Evolutionary conservation across 2,888 invertebrate species (phyloP), one percentile per base, ranked within the genome.

Genomic region (Drosophila peninsularis): DNA sequence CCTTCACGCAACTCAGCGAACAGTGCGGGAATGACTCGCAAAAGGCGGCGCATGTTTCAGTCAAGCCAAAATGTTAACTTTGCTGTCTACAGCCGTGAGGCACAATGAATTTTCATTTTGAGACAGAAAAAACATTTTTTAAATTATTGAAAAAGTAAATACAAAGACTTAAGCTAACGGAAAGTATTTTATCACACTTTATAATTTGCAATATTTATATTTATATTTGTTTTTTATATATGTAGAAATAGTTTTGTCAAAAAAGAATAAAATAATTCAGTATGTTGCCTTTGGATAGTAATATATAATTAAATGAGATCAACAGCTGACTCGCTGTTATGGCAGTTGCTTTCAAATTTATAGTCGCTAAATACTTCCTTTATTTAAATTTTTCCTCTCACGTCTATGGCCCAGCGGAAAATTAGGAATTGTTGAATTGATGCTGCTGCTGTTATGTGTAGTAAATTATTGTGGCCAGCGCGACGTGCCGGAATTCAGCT

Each of bases 391-490:
- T 32, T 21, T 27, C 34, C 9, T 13, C 27, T 41, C 34, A 36
- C 37, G 32, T 27, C 11, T 32, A 50, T 68, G 58, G 14, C 21
- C n/a, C 2, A 27, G 27, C 30, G 27, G 21, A 39, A 54, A 41
- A 41, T 32, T 30, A 75, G 71, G 57, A 66, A 70, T 73, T 83
- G 71, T 68, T 70, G 56, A 56, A 78, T 74, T 76, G 53, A 52
- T 68, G 71, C 73, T 71, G 71, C 73, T 71, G 69, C 69, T 69
- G 71, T 58, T 69, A 62, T 60, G 56, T 62, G 77, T 64, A 67
- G 72, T 83, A 79, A 79, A 79, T 79, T 71, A 81, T 80, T 75
- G 63, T 52, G 55, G 63, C 62, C 50, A 64, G 45, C 11, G 32
- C 37, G 39, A 75, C 79, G 87, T 83, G 78, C 32, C 49, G 58